Evolutionary conservation across 2,113 vertebrate species (phyloP).

Genomic region (Perognathus longimembris): DNA sequence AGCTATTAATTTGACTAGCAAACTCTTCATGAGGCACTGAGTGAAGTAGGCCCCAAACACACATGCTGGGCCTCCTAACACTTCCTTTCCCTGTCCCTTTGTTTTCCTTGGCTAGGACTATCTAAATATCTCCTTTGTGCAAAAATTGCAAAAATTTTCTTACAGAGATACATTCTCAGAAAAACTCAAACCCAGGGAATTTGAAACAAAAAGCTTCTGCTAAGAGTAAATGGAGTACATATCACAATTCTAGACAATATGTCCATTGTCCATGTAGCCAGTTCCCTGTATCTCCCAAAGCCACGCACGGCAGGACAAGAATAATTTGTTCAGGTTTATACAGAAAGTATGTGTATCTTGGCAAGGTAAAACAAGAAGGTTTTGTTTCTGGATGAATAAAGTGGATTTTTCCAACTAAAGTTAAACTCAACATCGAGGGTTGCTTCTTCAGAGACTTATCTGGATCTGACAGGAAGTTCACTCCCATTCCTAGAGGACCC

Average conservation of each 20-base stretch:
- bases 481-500: not conserved
- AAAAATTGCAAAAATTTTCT: not conserved
- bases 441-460: not conserved
- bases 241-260: not conserved
- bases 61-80: accelerated
- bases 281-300: not conserved
- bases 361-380: not conserved
- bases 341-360: not conserved
- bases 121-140: not conserved
- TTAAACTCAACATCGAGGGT: not conserved
- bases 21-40: accelerated
- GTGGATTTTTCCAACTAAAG: not conserved
- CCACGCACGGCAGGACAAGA: not conserved
- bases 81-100: not conserved
- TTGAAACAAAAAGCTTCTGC: not conserved
- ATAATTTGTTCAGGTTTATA: not conserved
- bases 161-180: not conserved
- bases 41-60: not conserved
- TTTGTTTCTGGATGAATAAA: not conserved
- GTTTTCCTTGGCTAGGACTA: not conserved
- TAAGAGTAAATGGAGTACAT: not conserved
- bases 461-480: not conserved
- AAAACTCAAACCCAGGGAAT: not conserved
- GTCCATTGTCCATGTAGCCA: not conserved
- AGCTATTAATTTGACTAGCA: not conserved